These are phyloP conservation scores for Conchocele bisecta DNA, from an alignment of 2,888 invertebrate species.

Conservation along the genomic window DNA sequence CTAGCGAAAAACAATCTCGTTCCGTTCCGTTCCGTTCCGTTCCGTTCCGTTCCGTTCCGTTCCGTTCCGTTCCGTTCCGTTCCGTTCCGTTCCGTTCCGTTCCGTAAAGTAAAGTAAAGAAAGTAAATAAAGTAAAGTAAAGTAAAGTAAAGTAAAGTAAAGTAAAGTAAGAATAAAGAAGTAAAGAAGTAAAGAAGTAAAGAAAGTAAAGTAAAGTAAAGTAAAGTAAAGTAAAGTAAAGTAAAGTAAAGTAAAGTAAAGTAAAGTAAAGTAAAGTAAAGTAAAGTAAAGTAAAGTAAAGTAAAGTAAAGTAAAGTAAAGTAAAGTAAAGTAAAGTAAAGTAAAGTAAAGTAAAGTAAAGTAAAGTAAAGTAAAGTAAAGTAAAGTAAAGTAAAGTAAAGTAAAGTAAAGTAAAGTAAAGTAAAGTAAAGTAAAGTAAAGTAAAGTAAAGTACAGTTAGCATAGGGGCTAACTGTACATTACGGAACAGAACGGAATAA, in stretches of 20 bases:
- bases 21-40: too few relatives aligned
- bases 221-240: neutral
- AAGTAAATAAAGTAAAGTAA: neutral
- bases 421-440: neutral
- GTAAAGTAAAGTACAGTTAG: too few relatives aligned
- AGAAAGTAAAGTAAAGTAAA: neutral
- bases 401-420: neutral
- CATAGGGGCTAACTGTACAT: too few relatives aligned
- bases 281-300: neutral
- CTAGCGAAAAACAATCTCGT: too few relatives aligned
- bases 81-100: too few relatives aligned
- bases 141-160: neutral
- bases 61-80: too few relatives aligned
- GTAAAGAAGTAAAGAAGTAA: neutral
- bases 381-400: neutral
- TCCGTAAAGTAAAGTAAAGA: neutral
- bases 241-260: neutral
- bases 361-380: neutral
- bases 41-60: too few relatives aligned
- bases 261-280: neutral
- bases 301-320: neutral
- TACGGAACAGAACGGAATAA: too few relatives aligned
- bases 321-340: neutral
- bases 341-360: neutral
- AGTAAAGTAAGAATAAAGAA: neutral